These are phyloP conservation scores for Tricholauxania praeusta DNA, from an alignment of 2,888 invertebrate species.

Conservation along the genomic window DNA sequence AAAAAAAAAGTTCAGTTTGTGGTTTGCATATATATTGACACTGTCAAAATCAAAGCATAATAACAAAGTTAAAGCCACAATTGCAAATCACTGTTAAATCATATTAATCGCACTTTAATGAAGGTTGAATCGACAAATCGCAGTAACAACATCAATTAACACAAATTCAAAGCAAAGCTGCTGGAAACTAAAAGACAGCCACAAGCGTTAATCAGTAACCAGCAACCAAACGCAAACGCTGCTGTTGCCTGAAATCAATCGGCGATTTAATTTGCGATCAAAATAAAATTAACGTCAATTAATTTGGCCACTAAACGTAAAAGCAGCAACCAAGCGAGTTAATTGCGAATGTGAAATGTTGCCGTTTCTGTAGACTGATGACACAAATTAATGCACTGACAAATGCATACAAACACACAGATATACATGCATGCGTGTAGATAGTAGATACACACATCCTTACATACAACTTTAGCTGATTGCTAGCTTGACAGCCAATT, in stretches of 20 bases:
- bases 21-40: too few species aligned
- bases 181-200: too few species aligned
- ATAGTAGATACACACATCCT: not conserved
- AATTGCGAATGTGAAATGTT: not conserved
- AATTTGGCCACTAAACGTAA: conserved; percentile 26
- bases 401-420: not conserved
- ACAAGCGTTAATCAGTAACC: too few species aligned
- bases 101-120: too few species aligned
- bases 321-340: not conserved
- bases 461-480: not conserved
- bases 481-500: conserved; percentile 15
- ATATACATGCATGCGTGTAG: too few species aligned
- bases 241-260: conserved; percentile 28
- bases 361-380: conserved; percentile 2
- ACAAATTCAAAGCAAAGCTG: too few species aligned
- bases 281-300: conserved; percentile 40
- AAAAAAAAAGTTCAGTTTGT: too few species aligned
- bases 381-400: not conserved
- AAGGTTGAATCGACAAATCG: too few species aligned
- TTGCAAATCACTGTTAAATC: too few species aligned
- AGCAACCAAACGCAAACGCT: conserved; percentile 7
- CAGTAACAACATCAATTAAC: too few species aligned
- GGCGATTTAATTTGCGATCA: conserved; percentile 33
- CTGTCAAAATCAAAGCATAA: too few species aligned
- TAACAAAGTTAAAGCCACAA: too few species aligned